A percentile compares a stretch with the other conserved stretches of the same genome.
Conservation (phyloP, 2,113 vertebrate species). For the Dissostichus mawsoni region DNA sequence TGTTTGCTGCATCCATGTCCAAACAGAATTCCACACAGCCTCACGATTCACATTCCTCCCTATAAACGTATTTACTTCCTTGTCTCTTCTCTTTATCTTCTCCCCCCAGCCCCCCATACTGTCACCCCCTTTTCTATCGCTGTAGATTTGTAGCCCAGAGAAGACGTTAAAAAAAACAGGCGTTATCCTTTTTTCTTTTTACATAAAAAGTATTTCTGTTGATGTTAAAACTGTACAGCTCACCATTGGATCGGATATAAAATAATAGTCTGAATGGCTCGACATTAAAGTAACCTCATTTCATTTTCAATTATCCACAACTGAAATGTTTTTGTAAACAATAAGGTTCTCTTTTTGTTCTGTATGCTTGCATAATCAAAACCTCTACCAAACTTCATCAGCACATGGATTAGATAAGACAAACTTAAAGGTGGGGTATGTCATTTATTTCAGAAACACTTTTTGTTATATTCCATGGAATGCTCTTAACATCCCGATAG, state of each 20-base stretch:
- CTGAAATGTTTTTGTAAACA: background rate
- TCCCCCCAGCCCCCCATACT: background rate
- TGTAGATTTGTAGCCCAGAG: background rate
- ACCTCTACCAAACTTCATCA: background rate
- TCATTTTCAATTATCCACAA: background rate
- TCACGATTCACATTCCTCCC: slow-evolving; percentile 41
- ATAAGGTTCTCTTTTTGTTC: background rate
- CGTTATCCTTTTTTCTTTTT: background rate
- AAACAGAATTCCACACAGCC: slow-evolving; percentile 13
- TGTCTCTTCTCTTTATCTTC: slow-evolving; percentile 7
- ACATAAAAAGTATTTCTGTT: background rate
- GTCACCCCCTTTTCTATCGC: background rate
- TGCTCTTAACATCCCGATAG: too few species aligned
- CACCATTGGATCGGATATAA: background rate
- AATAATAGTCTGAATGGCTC: background rate
- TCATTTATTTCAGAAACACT: too few species aligned
- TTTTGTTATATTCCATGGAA: too few species aligned
- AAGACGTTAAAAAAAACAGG: background rate
- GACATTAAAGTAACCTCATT: background rate
- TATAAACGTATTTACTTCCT: slow-evolving; percentile 22
- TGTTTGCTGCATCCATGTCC: slow-evolving; percentile 31
- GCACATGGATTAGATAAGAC: too few species aligned
- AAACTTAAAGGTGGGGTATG: too few species aligned
- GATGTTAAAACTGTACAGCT: background rate
- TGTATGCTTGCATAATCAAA: background rate